A percentile compares a stretch with the other conserved stretches of the same genome.
These are phyloP conservation scores for Oligia strigilis DNA, from an alignment of 2,888 invertebrate genomes.

Conservation along the genomic window DNA sequence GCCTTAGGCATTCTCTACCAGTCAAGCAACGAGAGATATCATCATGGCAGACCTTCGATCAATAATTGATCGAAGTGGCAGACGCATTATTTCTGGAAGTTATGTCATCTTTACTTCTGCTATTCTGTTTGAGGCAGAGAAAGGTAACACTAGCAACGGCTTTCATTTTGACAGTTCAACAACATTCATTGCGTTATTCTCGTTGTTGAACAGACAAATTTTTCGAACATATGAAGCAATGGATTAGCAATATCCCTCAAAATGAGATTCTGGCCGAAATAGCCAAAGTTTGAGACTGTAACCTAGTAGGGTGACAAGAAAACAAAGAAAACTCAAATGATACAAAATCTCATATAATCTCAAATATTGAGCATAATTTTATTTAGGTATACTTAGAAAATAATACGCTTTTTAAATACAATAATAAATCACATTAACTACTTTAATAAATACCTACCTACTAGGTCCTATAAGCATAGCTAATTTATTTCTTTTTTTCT, in stretches of 20 bases:
- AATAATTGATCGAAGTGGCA: too few species aligned
- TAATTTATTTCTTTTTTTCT: background rate
- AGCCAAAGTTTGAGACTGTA: background rate
- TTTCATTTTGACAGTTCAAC: too few species aligned
- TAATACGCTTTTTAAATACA: conserved; percentile 18
- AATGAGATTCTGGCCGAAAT: background rate
- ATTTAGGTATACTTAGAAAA: background rate
- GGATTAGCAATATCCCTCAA: background rate
- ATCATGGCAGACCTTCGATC: too few species aligned
- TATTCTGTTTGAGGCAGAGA: too few species aligned
- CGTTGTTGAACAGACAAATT: too few species aligned
- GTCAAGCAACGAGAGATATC: too few species aligned
- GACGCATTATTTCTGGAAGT: too few species aligned
- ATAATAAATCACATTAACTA: background rate
- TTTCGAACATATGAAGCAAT: background rate
- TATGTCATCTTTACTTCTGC: too few species aligned
- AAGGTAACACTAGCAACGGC: too few species aligned
- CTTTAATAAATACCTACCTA: background rate
- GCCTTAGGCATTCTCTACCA: too few species aligned
- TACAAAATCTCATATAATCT: conserved; percentile 48
- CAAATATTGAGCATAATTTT: conserved; percentile 59
- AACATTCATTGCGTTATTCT: too few species aligned
- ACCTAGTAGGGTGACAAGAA: background rate
- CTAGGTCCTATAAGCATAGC: background rate
- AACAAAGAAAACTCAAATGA: background rate